Evolutionary conservation across 2,113 vertebrate species (phyloP).

Genomic region (Amia ocellicauda): DNA sequence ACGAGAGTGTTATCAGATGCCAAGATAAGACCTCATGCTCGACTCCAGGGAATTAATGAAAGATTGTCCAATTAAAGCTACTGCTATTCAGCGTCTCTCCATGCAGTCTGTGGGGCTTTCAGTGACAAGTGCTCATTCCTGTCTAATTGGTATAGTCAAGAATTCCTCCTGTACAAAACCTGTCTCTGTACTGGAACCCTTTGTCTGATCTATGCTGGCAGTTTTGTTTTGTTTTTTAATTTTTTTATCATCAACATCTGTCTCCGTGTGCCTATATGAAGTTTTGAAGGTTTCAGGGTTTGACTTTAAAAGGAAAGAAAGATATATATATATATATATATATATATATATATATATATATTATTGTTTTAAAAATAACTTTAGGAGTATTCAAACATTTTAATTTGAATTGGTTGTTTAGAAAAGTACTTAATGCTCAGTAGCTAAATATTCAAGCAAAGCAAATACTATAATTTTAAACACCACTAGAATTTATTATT

Average conservation of each 20-base stretch:
- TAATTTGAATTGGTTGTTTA: too few relatives aligned
- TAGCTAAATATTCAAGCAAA: too few relatives aligned
- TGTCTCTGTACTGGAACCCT: slow-evolving; percentile 14
- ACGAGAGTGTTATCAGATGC: slow-evolving; percentile 14
- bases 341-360: too few relatives aligned
- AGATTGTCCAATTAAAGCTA: slow-evolving; percentile 39
- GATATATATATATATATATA: too few relatives aligned
- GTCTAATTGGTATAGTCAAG: slow-evolving; percentile 37
- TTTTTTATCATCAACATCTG: neutral
- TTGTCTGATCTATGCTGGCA: slow-evolving; percentile 10
- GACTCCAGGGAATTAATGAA: slow-evolving; percentile 20
- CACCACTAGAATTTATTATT: too few relatives aligned
- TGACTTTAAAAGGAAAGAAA: neutral
- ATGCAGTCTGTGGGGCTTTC: slow-evolving; percentile 26
- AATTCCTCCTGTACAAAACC: slow-evolving; percentile 36
- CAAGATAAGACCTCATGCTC: slow-evolving; percentile 18
- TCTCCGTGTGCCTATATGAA: neutral
- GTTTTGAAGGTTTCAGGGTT: neutral
- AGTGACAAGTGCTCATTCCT: slow-evolving; percentile 30
- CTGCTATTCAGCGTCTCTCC: slow-evolving; percentile 34
- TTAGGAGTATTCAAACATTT: too few relatives aligned
- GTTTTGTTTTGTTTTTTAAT: too few relatives aligned
- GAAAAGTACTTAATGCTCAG: too few relatives aligned
- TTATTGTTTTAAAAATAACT: too few relatives aligned
- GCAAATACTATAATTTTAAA: too few relatives aligned